A percentile compares a stretch with the other conserved stretches of the same genome.
phyloP scores from a whole-genome alignment of 1,140 invertebrate genomes.

The Pseudomyrmex dendroicus region DNA sequence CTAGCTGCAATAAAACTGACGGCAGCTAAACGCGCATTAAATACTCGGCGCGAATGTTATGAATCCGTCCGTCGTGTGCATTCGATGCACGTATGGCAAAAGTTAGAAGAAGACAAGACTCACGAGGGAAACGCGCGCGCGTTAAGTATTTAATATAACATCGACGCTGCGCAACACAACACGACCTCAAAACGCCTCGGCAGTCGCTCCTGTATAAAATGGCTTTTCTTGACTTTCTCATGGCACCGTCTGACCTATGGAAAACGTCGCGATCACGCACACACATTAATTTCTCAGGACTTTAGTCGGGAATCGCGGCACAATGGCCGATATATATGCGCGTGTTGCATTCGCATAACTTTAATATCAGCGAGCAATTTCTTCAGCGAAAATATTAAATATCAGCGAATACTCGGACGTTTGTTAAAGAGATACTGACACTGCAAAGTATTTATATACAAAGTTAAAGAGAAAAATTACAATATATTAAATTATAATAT shows the following conservation, averaged over 20 bases:
- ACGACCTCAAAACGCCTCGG: constrained; percentile 46
- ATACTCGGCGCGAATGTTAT: constrained; percentile 16
- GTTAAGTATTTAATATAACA: constrained; percentile 59
- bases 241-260: constrained; percentile 43
- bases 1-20: constrained; percentile 30
- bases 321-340: neutral
- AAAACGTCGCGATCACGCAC: constrained; percentile 17
- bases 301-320: neutral
- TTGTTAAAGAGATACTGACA: too few species aligned
- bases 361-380: too few species aligned
- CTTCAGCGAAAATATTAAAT: too few species aligned
- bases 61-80: constrained; percentile 18
- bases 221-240: constrained; percentile 47
- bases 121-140: neutral
- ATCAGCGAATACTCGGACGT: too few species aligned
- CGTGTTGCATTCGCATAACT: too few species aligned
- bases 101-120: neutral
- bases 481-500: too few species aligned
- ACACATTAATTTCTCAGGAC: constrained; percentile 2
- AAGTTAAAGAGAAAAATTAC: too few species aligned
- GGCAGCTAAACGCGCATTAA: constrained; percentile 27
- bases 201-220: constrained; percentile 32
- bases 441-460: too few species aligned
- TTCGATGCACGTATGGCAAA: constrained; percentile 40
- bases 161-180: constrained; percentile 17